Evolutionary conservation across 2,888 invertebrate species (phyloP).

Genomic region (Lamellibrachia satsuma): DNA sequence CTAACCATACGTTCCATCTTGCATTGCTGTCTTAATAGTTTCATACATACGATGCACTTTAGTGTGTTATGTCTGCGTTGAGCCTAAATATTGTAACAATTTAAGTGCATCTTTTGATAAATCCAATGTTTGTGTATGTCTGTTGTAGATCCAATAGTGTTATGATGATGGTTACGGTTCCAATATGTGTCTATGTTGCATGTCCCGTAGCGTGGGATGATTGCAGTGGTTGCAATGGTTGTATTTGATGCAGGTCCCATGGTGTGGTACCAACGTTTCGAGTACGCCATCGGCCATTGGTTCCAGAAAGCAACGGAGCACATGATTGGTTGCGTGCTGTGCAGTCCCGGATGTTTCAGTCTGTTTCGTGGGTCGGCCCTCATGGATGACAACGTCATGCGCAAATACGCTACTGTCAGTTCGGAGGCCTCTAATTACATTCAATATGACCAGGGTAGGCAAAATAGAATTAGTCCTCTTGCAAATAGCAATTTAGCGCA

Average conservation of each 20-base stretch:
- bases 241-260: conserved; percentile 78
- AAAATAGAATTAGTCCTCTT: conserved; percentile 61
- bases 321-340: conserved; percentile 98
- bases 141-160: no score
- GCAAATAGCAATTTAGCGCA: conserved; percentile 78
- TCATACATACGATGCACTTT: no score
- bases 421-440: conserved; percentile 96
- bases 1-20: no score
- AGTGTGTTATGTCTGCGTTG: no score
- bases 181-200: neutral
- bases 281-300: conserved; percentile 99
- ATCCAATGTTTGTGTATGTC: no score
- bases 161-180: neutral
- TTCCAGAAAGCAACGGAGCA: conserved; percentile 99
- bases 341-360: conserved; percentile 98
- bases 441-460: conserved; percentile 75
- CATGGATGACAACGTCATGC: conserved; percentile 99
- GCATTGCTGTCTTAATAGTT: no score
- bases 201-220: neutral
- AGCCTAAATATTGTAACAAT: no score
- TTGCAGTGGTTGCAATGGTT: neutral
- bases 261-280: conserved; percentile 99
- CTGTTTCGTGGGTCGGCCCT: conserved; percentile 95
- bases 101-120: neutral
- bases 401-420: conserved; percentile 89